A percentile compares a stretch with the other conserved stretches of the same genome.
phyloP scores from a whole-genome alignment of 2,888 invertebrate species.

The Ganaspis brasiliensis region DNA sequence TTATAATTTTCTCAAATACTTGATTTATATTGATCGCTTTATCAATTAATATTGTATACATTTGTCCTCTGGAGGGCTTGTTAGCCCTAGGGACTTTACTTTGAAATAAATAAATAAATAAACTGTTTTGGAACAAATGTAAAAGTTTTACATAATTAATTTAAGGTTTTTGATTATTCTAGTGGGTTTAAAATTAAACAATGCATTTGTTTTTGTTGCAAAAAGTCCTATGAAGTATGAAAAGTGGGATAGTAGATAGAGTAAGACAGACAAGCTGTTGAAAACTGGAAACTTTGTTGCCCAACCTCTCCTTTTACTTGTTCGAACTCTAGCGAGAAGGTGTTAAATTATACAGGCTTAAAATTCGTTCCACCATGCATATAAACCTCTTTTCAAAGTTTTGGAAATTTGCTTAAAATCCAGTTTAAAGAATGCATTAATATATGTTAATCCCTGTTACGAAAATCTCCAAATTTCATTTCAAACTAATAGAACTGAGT shows the following conservation, averaged over 20 bases:
- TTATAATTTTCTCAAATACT: too few relatives aligned
- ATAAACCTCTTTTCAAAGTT: slow-evolving; percentile 63
- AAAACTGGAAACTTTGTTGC: slow-evolving; percentile 77
- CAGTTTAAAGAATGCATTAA: slow-evolving; percentile 10
- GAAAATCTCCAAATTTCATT: background rate
- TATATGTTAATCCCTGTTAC: slow-evolving; percentile 20
- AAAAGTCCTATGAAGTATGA: background rate
- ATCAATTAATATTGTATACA: too few relatives aligned
- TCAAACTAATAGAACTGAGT: background rate
- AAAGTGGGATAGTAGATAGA: slow-evolving; percentile 24
- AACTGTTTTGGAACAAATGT: too few relatives aligned
- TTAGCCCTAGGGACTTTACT: too few relatives aligned
- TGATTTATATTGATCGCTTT: too few relatives aligned
- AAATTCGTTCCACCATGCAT: slow-evolving; percentile 75
- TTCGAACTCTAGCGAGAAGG: slow-evolving; percentile 70
- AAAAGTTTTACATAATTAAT: too few relatives aligned
- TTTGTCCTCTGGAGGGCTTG: too few relatives aligned
- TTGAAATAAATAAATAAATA: too few relatives aligned
- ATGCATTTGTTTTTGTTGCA: background rate
- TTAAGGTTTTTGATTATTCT: too few relatives aligned
- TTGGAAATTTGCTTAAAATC: slow-evolving; percentile 50
- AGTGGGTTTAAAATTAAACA: too few relatives aligned
- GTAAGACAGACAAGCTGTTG: slow-evolving; percentile 74
- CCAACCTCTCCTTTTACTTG: slow-evolving; percentile 56
- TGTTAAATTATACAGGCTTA: slow-evolving; percentile 80